Percentiles rank a stretch among this genome's conserved stretches.
Evolutionary conservation across 2,113 vertebrate genomes (phyloP).

Genomic region (Saguinus imperator): DNA sequence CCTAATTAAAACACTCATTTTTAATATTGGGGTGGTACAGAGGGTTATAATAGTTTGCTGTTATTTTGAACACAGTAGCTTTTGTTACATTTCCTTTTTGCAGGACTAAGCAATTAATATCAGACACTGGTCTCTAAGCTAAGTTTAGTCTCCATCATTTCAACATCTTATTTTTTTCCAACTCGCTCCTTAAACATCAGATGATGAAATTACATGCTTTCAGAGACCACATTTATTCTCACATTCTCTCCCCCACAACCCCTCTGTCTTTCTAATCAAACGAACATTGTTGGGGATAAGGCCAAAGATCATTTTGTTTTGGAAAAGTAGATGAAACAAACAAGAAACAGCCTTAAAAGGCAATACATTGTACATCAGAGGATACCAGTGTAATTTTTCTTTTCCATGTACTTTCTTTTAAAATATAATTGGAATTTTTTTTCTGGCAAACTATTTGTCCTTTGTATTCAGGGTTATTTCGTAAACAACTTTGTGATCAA

Average conservation of each 20-base stretch:
- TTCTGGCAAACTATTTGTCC: constrained; percentile 78
- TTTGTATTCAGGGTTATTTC: constrained; percentile 77
- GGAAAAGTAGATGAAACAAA: constrained; percentile 82
- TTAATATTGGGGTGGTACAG: background rate
- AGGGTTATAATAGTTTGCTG: background rate
- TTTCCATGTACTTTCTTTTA: constrained; percentile 71
- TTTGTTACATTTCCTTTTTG: constrained; percentile 5
- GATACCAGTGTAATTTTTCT: constrained; percentile 71
- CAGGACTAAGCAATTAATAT: background rate
- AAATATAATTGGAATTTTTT: constrained; percentile 81
- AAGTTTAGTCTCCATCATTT: constrained; percentile 35
- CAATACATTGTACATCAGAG: constrained; percentile 68
- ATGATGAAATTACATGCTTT: constrained; percentile 37
- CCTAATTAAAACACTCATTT: background rate
- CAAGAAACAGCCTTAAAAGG: constrained; percentile 80
- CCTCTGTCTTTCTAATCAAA: constrained; percentile 72
- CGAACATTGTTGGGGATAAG: constrained; percentile 76
- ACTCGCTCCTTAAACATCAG: constrained; percentile 53
- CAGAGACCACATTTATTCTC: constrained; percentile 41
- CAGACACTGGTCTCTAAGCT: background rate
- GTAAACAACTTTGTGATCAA: constrained; percentile 81
- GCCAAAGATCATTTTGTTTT: constrained; percentile 79
- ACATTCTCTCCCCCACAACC: background rate
- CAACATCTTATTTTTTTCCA: constrained; percentile 37
- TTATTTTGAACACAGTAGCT: background rate